Evolutionary conservation across 2,113 vertebrate species (phyloP).

Genomic region (Carassius gibelio): DNA sequence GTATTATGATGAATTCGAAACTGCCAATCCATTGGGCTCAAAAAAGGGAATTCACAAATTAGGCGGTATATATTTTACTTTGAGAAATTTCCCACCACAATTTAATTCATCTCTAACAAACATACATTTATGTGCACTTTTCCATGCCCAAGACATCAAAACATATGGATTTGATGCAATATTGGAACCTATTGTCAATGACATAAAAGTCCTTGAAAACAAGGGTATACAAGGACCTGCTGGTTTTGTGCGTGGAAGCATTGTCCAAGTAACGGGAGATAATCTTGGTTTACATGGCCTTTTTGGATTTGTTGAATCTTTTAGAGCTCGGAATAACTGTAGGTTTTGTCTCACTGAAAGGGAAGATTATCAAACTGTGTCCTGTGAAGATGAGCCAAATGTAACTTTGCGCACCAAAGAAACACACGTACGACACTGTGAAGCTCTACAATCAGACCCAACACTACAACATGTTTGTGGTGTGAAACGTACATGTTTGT

Average conservation of each 20-base stretch:
- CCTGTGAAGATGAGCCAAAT: conserved; percentile 34
- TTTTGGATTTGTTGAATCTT: conserved; percentile 45
- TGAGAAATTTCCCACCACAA: conserved; percentile 35
- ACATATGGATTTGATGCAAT: background rate
- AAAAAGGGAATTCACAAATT: conserved; percentile 12
- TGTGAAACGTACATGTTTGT: background rate
- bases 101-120: conserved; percentile 47
- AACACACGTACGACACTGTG: conserved; percentile 26
- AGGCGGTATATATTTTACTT: conserved; percentile 39
- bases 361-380: conserved; percentile 27
- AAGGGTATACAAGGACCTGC: background rate
- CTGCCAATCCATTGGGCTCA: no score
- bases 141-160: background rate
- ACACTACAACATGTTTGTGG: conserved; percentile 33
- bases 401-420: conserved; percentile 38
- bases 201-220: background rate
- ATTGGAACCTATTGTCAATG: no score
- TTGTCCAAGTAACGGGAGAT: conserved; percentile 38
- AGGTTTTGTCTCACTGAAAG: conserved; percentile 45
- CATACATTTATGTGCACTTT: conserved; percentile 45
- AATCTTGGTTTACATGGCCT: conserved; percentile 43
- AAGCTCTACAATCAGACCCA: conserved; percentile 26
- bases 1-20: no score
- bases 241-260: background rate
- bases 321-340: conserved; percentile 32